Base-by-base conservation (phyloP, 2,113 vertebrate species). In the Chamaetylas fuelleborni region DNA sequence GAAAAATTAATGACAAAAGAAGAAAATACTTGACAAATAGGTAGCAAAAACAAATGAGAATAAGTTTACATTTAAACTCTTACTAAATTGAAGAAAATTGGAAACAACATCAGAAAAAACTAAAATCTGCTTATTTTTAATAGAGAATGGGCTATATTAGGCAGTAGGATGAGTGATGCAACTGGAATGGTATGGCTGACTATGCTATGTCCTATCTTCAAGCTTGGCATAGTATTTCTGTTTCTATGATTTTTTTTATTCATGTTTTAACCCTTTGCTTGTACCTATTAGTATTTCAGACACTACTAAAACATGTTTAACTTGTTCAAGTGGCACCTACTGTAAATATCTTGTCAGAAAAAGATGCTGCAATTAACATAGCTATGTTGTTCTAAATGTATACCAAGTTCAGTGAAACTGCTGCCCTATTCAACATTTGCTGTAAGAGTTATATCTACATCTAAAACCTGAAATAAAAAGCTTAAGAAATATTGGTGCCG, bases 401-500 rank as follows among this genome's bases (percentile, higher is more conserved):
- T 28, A 57, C 8, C 16, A 72, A 83, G 25, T 69, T 47, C 43
- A 40, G 45, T 28, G 43, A 66, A 94, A 83, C 16, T 18, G 33
- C 51, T 90, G 67, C 24, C 33, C 24, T 74, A 47, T 56, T 81
- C 60, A 81, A 62, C 29, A 66, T 18, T 34, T 54, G 19, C 5
- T 2, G 72, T 93, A 51, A 57, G 45, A 62, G 14, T 70, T 92
- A 3, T 17, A 77, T 43, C 19, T 81, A 42, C 31, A 91, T 70
- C 74, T 73, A 73, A 90, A 88, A 60, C 3, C 40, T 74, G 69
- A 91, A 91, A 92, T 70, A 92, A 90, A 93, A 90, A 86, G 54
- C 80, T 92, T 83, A 77, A 90, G 92, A 97, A 96, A 84, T 86
- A 93, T 33, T 91, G 64, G 69, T 91, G 80, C 18, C 94, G 88